phyloP scores from a whole-genome alignment of 2,113 vertebrate genomes.

The Cettia cetti region DNA sequence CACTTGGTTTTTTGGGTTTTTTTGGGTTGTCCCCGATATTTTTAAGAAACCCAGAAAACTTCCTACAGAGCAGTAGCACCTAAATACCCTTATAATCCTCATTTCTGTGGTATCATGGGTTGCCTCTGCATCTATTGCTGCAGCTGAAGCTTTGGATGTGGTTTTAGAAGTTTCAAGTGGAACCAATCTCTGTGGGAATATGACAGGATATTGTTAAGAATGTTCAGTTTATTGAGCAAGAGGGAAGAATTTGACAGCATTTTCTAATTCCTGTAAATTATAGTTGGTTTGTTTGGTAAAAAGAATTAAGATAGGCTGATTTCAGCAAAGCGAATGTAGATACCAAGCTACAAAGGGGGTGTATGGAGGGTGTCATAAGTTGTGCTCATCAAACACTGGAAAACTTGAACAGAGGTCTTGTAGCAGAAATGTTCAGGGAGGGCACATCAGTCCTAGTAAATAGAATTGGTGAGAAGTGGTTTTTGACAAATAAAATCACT shows the following conservation, averaged over 20 bases:
- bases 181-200: not conserved
- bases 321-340: not conserved
- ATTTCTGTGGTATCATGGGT: not conserved
- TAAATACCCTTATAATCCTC: not conserved
- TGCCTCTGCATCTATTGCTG: not conserved
- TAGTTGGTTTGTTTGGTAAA: not conserved
- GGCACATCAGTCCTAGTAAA: not conserved
- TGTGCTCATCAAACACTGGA: not conserved
- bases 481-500: not conserved
- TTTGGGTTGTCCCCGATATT: not conserved
- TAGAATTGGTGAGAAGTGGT: not conserved
- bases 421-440: not conserved
- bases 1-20: not conserved
- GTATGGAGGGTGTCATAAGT: not conserved
- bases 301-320: not conserved
- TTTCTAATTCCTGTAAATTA: not conserved
- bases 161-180: not conserved
- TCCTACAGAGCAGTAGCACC: not conserved
- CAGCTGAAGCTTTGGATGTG: not conserved
- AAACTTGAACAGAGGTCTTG: not conserved
- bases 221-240: not conserved
- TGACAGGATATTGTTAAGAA: not conserved
- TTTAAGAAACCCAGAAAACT: not conserved
- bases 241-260: not conserved
- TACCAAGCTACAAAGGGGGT: accelerated